These are phyloP conservation scores for Drosophila atroscutellata DNA, from an alignment of 2,888 invertebrate genomes.

Conservation along the genomic window DNA sequence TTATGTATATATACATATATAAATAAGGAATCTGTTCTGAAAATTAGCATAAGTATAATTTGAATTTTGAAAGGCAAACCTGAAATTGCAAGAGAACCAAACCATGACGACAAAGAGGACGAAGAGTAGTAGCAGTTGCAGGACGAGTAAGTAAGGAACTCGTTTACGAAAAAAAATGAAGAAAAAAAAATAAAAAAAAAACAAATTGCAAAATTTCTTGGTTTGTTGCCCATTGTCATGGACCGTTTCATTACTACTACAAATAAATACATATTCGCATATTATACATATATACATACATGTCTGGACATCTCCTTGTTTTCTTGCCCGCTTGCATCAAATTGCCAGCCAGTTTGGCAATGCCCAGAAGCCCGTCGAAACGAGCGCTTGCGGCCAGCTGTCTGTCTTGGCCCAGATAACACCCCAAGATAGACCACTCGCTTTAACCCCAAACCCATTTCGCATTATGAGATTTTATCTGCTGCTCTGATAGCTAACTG, in stretches of 20 bases:
- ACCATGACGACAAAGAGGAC: constrained; percentile 19
- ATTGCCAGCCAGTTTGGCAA: constrained; percentile 42
- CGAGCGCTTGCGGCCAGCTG: constrained; percentile 29
- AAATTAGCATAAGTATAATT: constrained; percentile 79
- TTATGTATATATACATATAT: neutral
- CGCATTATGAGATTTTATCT: constrained; percentile 1
- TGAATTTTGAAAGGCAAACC: constrained; percentile 68
- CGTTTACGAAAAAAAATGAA: constrained; percentile 53
- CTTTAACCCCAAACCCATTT: neutral
- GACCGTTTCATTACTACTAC: constrained; percentile 29
- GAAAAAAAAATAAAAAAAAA: constrained; percentile 36
- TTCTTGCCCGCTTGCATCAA: constrained; percentile 33
- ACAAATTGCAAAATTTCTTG: constrained; percentile 75
- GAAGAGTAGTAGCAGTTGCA: constrained; percentile 22
- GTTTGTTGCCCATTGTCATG: constrained; percentile 54
- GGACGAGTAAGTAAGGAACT: constrained; percentile 48
- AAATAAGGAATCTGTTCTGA: constrained; percentile 48
- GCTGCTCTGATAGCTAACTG: neutral
- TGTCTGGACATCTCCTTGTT: neutral
- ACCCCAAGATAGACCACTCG: constrained; percentile 1
- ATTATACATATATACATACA: neutral
- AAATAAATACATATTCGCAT: constrained; percentile 1
- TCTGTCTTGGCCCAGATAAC: constrained; percentile 25
- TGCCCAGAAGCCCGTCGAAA: constrained; percentile 21
- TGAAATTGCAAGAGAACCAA: constrained; percentile 42